phyloP scores from a whole-genome alignment of 1,140 invertebrate species.

The Diuraphis noxia region DNA sequence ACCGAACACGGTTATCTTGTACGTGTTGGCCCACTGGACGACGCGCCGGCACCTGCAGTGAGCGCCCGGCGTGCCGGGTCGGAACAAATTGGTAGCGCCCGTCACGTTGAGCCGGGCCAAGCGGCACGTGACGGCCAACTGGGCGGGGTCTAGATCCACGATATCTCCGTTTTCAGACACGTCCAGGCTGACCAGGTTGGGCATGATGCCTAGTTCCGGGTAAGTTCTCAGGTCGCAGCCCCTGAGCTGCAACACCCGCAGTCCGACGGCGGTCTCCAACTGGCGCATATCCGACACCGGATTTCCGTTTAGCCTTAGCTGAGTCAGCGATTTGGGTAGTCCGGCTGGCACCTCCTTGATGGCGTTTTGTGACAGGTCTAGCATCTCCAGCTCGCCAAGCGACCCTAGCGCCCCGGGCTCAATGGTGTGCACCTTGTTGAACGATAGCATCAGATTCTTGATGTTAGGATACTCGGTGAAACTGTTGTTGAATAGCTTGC shows the following conservation, averaged over 20 bases:
- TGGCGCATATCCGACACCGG: not conserved
- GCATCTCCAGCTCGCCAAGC: not conserved
- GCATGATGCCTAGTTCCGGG: conserved; percentile 19
- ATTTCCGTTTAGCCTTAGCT: not conserved
- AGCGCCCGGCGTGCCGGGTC: not conserved
- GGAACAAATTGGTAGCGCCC: not conserved
- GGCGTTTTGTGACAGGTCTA: conserved; percentile 18
- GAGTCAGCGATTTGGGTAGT: not conserved
- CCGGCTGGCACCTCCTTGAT: not conserved
- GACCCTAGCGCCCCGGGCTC: not conserved
- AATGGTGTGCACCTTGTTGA: not conserved
- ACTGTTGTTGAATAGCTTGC: conserved; percentile 20
- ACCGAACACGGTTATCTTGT: not conserved
- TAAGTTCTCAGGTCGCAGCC: not conserved
- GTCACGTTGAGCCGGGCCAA: conserved; percentile 25
- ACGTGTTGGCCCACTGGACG: not conserved
- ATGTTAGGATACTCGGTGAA: conserved; percentile 20
- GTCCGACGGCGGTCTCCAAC: not conserved
- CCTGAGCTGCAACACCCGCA: not conserved
- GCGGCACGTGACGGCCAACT: conserved; percentile 22
- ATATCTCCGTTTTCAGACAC: not conserved
- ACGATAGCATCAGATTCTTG: not conserved
- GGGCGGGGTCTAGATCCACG: not conserved
- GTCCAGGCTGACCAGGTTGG: conserved; percentile 31
- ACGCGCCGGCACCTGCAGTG: conserved; percentile 25